Conservation (phyloP, 1,140 invertebrate species). For the Drosophila kikkawai region DNA sequence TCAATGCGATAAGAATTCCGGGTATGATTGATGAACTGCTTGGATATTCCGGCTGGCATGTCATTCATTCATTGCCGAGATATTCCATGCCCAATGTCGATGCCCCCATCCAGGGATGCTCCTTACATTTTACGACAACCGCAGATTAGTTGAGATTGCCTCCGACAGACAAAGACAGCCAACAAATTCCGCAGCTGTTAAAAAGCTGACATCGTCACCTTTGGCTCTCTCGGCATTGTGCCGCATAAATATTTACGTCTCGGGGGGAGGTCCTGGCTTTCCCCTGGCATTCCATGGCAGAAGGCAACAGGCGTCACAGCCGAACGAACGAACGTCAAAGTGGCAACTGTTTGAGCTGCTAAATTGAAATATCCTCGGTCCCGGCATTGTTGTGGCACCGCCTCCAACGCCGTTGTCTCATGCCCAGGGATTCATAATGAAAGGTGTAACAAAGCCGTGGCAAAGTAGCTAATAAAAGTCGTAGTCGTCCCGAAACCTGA, state of each 20-base stretch:
- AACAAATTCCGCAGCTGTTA: conserved; percentile 81
- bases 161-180: conserved; percentile 65
- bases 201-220: conserved; percentile 82
- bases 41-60: conserved; percentile 46
- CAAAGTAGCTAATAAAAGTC: conserved; percentile 80
- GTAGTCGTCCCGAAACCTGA: conserved; percentile 35
- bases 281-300: conserved; percentile 52
- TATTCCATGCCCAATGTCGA: conserved; percentile 35
- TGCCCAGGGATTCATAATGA: conserved; percentile 70
- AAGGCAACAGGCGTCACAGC: conserved; percentile 59
- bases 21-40: conserved; percentile 72
- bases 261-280: neutral
- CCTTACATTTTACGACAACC: conserved; percentile 72
- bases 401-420: conserved; percentile 2
- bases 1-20: conserved; percentile 60
- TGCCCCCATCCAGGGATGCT: conserved; percentile 4
- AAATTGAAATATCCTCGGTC: conserved; percentile 80
- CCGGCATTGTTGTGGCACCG: conserved; percentile 72
- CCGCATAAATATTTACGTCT: conserved; percentile 80
- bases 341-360: conserved; percentile 80
- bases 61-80: conserved; percentile 70
- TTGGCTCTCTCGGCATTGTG: conserved; percentile 63
- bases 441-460: conserved; percentile 79
- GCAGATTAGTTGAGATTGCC: conserved; percentile 79
- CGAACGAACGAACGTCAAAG: conserved; percentile 69